Evolutionary conservation across 2,888 invertebrate genomes (phyloP).

Genomic region (Leptopilina drosophilae): DNA sequence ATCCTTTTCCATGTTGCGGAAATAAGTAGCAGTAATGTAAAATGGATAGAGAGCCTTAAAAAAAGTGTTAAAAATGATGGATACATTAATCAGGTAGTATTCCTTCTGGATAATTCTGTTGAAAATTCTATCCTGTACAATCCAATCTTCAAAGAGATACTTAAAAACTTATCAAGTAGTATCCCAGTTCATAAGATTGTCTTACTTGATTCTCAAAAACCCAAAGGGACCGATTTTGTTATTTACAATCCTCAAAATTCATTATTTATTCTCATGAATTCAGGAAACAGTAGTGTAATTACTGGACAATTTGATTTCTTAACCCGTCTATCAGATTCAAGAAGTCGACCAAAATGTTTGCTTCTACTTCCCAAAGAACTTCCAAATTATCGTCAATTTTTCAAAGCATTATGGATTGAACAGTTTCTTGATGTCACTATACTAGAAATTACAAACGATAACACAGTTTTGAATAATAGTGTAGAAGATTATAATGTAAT

Average conservation of each 20-base stretch:
- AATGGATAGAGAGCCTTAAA: too few species aligned
- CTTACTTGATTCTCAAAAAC: too few species aligned
- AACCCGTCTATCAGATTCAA: not conserved
- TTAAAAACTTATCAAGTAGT: too few species aligned
- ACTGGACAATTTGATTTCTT: not conserved
- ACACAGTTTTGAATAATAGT: not conserved
- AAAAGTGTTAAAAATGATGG: too few species aligned
- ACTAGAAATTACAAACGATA: not conserved
- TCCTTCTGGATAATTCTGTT: too few species aligned
- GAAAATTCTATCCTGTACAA: too few species aligned
- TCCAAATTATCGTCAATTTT: not conserved
- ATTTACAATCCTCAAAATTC: not conserved
- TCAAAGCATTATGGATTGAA: not conserved
- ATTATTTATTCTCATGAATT: not conserved
- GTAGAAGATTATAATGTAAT: not conserved
- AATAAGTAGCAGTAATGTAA: too few species aligned
- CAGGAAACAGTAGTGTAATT: not conserved
- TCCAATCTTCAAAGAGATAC: too few species aligned
- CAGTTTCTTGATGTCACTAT: not conserved
- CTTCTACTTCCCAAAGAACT: not conserved
- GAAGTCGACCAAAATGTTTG: not conserved
- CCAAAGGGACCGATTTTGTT: not conserved
- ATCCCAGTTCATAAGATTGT: too few species aligned
- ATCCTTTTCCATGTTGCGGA: too few species aligned
- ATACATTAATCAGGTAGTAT: too few species aligned